Conservation (phyloP, 2,888 invertebrate genomes). For the Griposia aprilina region DNA sequence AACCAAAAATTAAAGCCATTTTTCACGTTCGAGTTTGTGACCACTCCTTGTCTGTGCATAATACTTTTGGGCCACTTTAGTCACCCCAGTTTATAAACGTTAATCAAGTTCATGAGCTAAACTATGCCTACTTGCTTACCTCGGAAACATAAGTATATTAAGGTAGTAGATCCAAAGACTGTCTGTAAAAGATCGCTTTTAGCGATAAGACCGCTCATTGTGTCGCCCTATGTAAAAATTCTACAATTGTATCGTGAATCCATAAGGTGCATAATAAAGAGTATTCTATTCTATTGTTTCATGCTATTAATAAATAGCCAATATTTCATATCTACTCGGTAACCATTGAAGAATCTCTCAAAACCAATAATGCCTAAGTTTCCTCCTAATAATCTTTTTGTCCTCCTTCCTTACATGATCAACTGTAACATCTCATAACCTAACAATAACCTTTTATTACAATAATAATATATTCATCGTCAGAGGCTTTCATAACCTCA, state of each 20-base stretch:
- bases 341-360: background rate
- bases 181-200: background rate
- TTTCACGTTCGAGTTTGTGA: background rate
- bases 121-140: no score
- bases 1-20: background rate
- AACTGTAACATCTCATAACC: conserved; percentile 28
- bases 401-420: background rate
- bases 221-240: background rate
- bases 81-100: background rate
- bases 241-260: background rate
- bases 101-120: background rate
- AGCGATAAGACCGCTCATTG: background rate
- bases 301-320: background rate
- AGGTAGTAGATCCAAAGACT: background rate
- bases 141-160: background rate
- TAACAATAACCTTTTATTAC: conserved; percentile 41
- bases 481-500: conserved; percentile 27
- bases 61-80: no score
- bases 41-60: background rate
- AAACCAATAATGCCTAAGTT: conserved; percentile 2
- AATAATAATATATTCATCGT: conserved; percentile 24
- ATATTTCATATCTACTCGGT: background rate
- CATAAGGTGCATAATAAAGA: background rate
- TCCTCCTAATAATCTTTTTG: background rate
- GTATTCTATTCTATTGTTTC: background rate